Evolutionary conservation across 2,797 vertebrate genomes (phyloP).

Genomic region (Sebastolobus alascanus): DNA sequence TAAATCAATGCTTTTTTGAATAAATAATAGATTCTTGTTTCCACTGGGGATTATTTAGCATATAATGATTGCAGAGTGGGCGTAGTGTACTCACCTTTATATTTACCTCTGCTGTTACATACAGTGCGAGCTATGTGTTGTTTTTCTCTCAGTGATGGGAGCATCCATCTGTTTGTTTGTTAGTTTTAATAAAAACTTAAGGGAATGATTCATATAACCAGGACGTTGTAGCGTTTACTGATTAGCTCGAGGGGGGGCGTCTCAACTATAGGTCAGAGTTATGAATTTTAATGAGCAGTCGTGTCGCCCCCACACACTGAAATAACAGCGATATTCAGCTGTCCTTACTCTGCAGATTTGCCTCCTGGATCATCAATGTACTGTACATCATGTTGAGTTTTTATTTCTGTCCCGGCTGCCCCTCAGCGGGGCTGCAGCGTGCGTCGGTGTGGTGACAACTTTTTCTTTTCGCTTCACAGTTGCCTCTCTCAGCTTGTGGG

Average conservation of each 20-base stretch:
- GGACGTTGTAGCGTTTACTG: not conserved
- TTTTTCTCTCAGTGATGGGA: constrained; percentile 12
- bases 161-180: constrained; percentile 41
- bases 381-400: constrained; percentile 14
- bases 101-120: constrained; percentile 20
- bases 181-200: constrained; percentile 52
- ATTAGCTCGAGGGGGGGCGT: constrained; percentile 20
- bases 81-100: constrained; percentile 35
- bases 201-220: constrained; percentile 37
- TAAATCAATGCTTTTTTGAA: constrained; percentile 19
- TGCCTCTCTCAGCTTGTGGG: not conserved
- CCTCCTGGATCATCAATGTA: not conserved
- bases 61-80: constrained; percentile 37
- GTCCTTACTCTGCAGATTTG: constrained; percentile 33
- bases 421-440: constrained; percentile 2
- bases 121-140: constrained; percentile 9
- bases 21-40: constrained; percentile 27
- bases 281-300: constrained; percentile 55
- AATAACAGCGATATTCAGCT: not conserved
- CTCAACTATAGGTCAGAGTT: constrained; percentile 36
- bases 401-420: constrained; percentile 8
- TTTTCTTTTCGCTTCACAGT: constrained; percentile 31
- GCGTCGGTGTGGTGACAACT: constrained; percentile 12
- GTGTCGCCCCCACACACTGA: constrained; percentile 5
- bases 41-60: constrained; percentile 32